phyloP scores from a whole-genome alignment of 2,113 vertebrate genomes.

The Neogale vison region DNA sequence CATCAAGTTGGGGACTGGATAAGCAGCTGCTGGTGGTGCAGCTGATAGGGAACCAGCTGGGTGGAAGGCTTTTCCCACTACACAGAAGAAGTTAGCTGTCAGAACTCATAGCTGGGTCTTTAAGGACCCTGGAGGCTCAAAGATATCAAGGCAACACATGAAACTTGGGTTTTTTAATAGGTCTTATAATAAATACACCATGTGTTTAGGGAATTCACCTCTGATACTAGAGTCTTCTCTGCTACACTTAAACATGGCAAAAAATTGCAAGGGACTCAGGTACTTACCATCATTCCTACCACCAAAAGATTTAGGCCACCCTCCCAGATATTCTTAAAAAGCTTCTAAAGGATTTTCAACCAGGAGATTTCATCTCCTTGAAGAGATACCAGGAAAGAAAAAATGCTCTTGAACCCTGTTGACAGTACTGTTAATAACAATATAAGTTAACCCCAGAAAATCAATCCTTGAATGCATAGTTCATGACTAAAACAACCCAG shows the following conservation, averaged over 20 bases:
- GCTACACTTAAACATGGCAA: neutral
- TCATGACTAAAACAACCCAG: neutral
- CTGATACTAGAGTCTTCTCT: neutral
- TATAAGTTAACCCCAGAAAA: neutral
- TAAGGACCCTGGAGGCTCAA: neutral
- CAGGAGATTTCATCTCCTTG: neutral
- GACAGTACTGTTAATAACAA: neutral
- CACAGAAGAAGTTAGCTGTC: neutral
- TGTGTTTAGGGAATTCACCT: neutral
- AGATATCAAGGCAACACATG: neutral
- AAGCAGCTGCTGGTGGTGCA: neutral
- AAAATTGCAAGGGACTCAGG: neutral
- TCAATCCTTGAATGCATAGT: neutral
- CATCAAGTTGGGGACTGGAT: neutral
- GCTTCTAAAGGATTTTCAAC: neutral
- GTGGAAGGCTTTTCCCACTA: neutral
- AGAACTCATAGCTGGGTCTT: neutral
- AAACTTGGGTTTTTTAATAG: neutral
- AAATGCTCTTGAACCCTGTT: neutral
- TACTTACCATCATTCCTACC: neutral
- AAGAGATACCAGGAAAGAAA: neutral
- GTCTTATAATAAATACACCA: neutral
- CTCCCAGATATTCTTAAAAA: neutral
- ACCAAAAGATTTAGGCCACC: neutral
- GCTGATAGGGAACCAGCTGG: neutral